Evolutionary conservation across 2,888 invertebrate genomes (phyloP).

Genomic region (Melitaea athalia): DNA sequence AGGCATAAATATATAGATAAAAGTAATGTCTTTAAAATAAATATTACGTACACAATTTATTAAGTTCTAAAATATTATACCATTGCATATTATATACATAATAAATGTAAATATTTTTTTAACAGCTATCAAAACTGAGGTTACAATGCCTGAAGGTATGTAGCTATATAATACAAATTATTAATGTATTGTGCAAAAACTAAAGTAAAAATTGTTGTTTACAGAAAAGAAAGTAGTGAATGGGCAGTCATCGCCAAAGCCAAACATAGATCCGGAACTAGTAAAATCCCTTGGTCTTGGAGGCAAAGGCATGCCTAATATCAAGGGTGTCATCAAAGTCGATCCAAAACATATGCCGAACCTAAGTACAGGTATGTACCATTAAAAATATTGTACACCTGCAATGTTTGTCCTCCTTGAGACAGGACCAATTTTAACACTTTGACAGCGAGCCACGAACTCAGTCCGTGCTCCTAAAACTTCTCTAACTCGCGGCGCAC

Average conservation of each 20-base stretch:
- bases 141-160: slow-evolving; percentile 23
- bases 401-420: too few species aligned
- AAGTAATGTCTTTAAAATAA: too few species aligned
- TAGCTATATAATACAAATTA: background rate
- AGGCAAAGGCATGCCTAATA: slow-evolving; percentile 80
- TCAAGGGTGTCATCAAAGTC: slow-evolving; percentile 88
- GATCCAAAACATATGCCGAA: slow-evolving; percentile 88
- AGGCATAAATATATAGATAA: too few species aligned
- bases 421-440: too few species aligned
- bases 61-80: background rate
- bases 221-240: slow-evolving; percentile 75
- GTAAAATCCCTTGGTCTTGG: slow-evolving; percentile 78
- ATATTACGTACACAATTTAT: too few species aligned
- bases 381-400: background rate
- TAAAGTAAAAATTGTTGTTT: slow-evolving; percentile 44
- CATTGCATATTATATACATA: background rate
- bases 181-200: background rate
- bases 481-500: too few species aligned
- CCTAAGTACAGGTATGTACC: slow-evolving; percentile 69
- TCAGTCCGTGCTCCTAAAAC: too few species aligned
- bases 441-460: too few species aligned
- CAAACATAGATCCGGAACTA: slow-evolving; percentile 77
- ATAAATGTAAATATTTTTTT: slow-evolving; percentile 2
- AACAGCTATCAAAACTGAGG: slow-evolving; percentile 16
- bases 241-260: slow-evolving; percentile 73